phyloP scores from a whole-genome alignment of 37 sponge, comb jelly and placozoan species.

The Geodia barretti region DNA sequence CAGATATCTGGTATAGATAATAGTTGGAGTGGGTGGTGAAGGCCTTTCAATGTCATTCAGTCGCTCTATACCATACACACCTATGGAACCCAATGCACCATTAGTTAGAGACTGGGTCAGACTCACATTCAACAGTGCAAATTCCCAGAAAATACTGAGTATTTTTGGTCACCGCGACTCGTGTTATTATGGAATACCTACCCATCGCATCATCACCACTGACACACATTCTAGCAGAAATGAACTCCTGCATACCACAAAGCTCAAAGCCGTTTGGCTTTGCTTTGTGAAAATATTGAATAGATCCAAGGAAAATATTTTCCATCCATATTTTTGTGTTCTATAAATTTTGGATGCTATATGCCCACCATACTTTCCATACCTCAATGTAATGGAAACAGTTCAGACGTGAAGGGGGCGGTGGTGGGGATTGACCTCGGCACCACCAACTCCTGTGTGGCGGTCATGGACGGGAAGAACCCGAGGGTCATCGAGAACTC shows the following conservation, averaged over 20 bases:
- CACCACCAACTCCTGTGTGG: slow-evolving; percentile 99
- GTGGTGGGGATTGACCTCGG: slow-evolving; percentile 98
- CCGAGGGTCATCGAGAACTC: slow-evolving; percentile 98
- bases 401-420: slow-evolving; percentile 76
- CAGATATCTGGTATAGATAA: too few species aligned
- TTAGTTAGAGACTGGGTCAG: too few species aligned
- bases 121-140: too few species aligned
- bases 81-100: too few species aligned
- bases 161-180: too few species aligned
- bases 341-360: neutral
- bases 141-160: too few species aligned
- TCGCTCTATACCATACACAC: too few species aligned
- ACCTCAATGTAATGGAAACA: neutral
- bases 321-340: neutral
- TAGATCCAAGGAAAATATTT: neutral
- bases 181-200: too few species aligned
- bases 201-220: too few species aligned
- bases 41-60: too few species aligned
- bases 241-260: neutral
- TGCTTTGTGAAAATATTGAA: neutral
- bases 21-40: too few species aligned
- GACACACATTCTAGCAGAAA: too few species aligned
- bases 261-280: neutral
- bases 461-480: slow-evolving; percentile 97
- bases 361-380: neutral